Conservation (phyloP, 2,797 vertebrate genomes). For the Aulostomus chinensis region DNA sequence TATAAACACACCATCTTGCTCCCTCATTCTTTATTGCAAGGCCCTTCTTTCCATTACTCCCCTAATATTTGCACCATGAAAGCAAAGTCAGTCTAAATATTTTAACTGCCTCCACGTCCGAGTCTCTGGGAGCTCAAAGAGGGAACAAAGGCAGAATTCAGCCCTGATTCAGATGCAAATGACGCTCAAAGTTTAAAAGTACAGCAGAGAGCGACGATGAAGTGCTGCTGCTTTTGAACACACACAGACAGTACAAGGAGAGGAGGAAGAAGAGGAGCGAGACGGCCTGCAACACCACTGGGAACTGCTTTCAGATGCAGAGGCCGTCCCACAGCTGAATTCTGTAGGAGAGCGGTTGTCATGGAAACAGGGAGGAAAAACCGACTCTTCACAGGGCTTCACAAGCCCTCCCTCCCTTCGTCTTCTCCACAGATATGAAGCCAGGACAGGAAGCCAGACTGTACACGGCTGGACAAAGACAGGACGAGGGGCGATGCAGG, state of each 20-base stretch:
- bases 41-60: not conserved
- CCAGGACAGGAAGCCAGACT: conserved; percentile 50
- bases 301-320: conserved; percentile 76
- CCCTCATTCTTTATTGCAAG: too few species aligned
- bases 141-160: conserved; percentile 28
- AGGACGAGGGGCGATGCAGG: conserved; percentile 59
- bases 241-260: conserved; percentile 19
- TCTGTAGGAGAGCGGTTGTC: conserved; percentile 67
- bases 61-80: conserved; percentile 32
- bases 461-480: conserved; percentile 50
- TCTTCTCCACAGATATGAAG: conserved; percentile 14
- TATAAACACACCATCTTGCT: too few species aligned
- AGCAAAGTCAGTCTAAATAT: conserved; percentile 26
- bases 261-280: conserved; percentile 18
- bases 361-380: conserved; percentile 74
- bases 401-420: conserved; percentile 15
- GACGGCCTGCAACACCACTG: conserved; percentile 47
- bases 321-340: conserved; percentile 69
- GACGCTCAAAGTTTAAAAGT: conserved; percentile 13
- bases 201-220: conserved; percentile 22
- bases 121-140: conserved; percentile 11
- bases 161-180: conserved; percentile 47
- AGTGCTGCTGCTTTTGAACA: conserved; percentile 15
- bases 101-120: conserved; percentile 21
- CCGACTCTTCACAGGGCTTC: conserved; percentile 45